Conservation (phyloP, 2,888 invertebrate species). For the Callosobruchus maculatus region DNA sequence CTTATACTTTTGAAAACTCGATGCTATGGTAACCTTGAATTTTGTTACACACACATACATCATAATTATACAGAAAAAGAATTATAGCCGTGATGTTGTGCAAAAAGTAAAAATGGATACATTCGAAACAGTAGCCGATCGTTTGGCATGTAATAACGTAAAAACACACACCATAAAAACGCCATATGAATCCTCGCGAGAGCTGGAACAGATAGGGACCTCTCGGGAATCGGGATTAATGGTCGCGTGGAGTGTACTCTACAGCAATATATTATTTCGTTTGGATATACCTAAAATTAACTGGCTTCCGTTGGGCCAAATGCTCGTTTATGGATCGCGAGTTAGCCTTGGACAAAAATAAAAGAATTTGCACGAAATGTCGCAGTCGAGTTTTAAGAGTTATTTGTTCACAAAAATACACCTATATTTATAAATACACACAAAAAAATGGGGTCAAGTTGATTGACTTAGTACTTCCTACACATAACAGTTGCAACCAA, state of each 20-base stretch:
- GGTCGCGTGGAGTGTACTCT: neutral
- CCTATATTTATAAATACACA: no score
- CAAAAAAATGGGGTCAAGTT: no score
- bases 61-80: no score
- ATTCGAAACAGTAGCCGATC: neutral
- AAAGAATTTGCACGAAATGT: neutral
- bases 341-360: neutral
- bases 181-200: neutral
- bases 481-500: no score
- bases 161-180: neutral
- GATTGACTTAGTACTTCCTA: no score
- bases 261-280: neutral
- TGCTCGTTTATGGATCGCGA: neutral
- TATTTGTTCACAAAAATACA: no score
- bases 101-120: neutral
- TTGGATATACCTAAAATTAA: neutral
- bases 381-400: no score
- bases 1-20: no score
- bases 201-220: neutral
- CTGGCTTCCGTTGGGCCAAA: neutral
- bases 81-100: no score
- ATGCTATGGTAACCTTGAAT: no score
- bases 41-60: no score
- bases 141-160: neutral
- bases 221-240: neutral